These are phyloP conservation scores for Lycocorax pyrrhopterus DNA, from an alignment of 2,113 vertebrate genomes.

Conservation along the genomic window DNA sequence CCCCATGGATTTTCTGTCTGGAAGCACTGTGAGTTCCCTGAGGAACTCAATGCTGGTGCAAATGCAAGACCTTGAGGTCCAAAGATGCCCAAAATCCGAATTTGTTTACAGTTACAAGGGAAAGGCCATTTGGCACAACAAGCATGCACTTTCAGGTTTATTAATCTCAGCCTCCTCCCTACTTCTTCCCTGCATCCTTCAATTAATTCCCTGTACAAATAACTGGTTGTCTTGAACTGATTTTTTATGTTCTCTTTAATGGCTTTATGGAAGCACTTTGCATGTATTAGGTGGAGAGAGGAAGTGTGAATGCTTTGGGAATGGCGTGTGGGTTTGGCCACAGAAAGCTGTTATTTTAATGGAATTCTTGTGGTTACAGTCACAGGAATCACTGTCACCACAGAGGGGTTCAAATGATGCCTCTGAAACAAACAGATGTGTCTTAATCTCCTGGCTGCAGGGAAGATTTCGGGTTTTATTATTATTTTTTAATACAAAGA, in stretches of 20 bases:
- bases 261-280: neutral
- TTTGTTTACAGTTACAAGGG: neutral
- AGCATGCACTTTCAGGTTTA: neutral
- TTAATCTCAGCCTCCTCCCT: neutral
- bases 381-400: neutral
- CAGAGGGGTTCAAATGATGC: neutral
- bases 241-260: conserved; percentile 37
- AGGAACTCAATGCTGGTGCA: neutral
- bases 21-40: neutral
- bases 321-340: neutral
- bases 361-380: neutral
- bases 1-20: neutral
- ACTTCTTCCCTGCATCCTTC: neutral
- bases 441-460: neutral
- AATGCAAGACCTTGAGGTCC: neutral
- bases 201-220: neutral
- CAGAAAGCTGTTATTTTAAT: conserved; percentile 23
- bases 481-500: neutral
- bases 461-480: neutral
- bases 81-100: neutral
- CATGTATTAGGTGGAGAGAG: neutral
- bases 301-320: neutral
- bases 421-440: neutral
- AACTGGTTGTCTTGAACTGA: neutral
- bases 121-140: conserved; percentile 11